Percentiles rank a stretch among this genome's conserved stretches.
Evolutionary conservation across 1,140 invertebrate genomes (phyloP).

Genomic region (Helicoverpa zea): DNA sequence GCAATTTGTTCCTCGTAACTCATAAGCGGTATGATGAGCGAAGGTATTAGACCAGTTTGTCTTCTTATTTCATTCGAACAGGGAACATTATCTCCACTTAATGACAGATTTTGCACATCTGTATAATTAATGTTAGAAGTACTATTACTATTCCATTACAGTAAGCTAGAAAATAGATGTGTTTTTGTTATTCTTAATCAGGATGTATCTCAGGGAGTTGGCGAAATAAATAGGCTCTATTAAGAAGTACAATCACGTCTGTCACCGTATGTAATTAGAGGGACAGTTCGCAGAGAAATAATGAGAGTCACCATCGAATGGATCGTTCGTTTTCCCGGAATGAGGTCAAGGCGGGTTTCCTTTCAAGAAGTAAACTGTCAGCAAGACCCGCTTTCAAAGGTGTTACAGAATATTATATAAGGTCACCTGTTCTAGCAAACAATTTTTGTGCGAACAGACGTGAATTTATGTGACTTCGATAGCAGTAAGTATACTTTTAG

Average conservation of each 20-base stretch:
- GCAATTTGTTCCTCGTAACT: conserved; percentile 34
- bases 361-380: conserved; percentile 39
- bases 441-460: conserved; percentile 21
- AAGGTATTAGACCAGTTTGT: conserved; percentile 28
- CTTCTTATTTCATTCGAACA: conserved; percentile 23
- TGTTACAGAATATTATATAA: conserved; percentile 42
- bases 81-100: neutral
- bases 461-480: conserved; percentile 29
- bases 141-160: conserved; percentile 10
- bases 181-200: conserved; percentile 28
- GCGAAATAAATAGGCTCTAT: conserved; percentile 32
- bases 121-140: neutral
- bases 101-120: conserved; percentile 12
- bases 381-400: conserved; percentile 24
- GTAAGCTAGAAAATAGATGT: neutral
- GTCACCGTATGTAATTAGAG: conserved; percentile 57
- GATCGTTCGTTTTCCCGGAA: conserved; percentile 58
- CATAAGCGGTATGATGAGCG: conserved; percentile 14
- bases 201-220: neutral
- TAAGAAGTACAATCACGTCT: conserved; percentile 56
- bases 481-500: conserved; percentile 9
- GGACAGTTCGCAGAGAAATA: conserved; percentile 59
- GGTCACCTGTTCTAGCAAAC: conserved; percentile 24
- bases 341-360: conserved; percentile 54
- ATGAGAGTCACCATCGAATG: conserved; percentile 61